These are phyloP conservation scores for Eurois occulta DNA, from an alignment of 2,888 invertebrate genomes.

Conservation along the genomic window DNA sequence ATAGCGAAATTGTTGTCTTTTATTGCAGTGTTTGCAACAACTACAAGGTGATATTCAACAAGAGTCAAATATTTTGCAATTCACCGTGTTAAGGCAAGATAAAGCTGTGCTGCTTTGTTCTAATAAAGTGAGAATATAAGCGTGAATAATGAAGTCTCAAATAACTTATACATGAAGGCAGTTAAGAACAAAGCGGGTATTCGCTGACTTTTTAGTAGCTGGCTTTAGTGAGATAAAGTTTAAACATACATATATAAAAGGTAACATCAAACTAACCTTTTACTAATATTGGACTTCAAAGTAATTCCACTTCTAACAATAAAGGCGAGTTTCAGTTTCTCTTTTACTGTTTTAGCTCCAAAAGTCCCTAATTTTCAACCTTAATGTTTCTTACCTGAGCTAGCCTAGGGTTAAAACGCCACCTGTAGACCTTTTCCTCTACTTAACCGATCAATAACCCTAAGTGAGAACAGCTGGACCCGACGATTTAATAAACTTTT, in stretches of 20 bases:
- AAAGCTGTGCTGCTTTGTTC: constrained; percentile 53
- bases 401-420: constrained; percentile 30
- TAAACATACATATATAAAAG: constrained; percentile 15
- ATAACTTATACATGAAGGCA: constrained; percentile 37
- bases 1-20: constrained; percentile 31
- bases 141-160: constrained; percentile 55
- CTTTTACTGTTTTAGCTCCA: neutral
- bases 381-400: constrained; percentile 25
- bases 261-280: neutral
- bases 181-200: constrained; percentile 35
- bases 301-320: constrained; percentile 2
- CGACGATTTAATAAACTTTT: constrained; percentile 42
- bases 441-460: constrained; percentile 39
- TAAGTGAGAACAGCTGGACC: constrained; percentile 34
- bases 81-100: constrained; percentile 37
- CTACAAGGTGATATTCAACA: constrained; percentile 39
- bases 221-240: constrained; percentile 29
- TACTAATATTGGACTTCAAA: neutral
- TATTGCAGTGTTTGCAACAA: constrained; percentile 39
- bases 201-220: constrained; percentile 30
- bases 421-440: constrained; percentile 31
- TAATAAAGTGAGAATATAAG: constrained; percentile 58
- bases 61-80: constrained; percentile 51
- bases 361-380: neutral
- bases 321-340: neutral